Conservation (phyloP, 1,140 invertebrate genomes). For the Drosophila punjabiensis region DNA sequence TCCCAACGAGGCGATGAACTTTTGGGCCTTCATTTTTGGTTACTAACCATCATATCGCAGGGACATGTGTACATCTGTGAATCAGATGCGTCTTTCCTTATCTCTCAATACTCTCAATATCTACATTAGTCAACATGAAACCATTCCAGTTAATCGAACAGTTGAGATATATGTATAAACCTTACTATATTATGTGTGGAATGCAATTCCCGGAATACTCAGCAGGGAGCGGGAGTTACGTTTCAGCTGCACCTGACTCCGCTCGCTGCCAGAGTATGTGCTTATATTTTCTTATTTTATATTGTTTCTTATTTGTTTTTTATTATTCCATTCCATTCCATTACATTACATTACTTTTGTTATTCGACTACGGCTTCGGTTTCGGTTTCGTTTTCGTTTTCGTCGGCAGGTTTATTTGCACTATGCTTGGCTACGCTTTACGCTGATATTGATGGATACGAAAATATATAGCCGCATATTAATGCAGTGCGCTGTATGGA, state of each 20-base stretch:
- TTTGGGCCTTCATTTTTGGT: not conserved
- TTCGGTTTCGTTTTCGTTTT: conserved; percentile 48
- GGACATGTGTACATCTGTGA: conserved; percentile 1
- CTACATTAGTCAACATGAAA: conserved; percentile 55
- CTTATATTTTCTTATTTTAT: not conserved
- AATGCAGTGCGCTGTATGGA: conserved; percentile 1
- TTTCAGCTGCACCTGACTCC: conserved; percentile 21
- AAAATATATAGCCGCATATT: conserved; percentile 19
- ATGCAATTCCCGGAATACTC: conserved; percentile 4
- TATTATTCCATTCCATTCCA: conserved; percentile 6
- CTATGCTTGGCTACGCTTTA: conserved; percentile 35
- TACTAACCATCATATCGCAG: not conserved
- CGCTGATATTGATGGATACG: conserved; percentile 24
- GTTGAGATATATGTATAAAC: not conserved
- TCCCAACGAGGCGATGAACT: not conserved
- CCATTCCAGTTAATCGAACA: conserved; percentile 5
- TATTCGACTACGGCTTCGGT: conserved; percentile 10
- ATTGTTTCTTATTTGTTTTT: conserved; percentile 2
- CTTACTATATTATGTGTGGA: not conserved
- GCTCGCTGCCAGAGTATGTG: not conserved
- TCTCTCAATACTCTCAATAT: conserved; percentile 41
- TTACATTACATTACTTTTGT: not conserved
- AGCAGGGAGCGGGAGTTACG: conserved; percentile 5
- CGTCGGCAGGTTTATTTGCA: conserved; percentile 31
- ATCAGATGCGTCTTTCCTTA: not conserved